Evolutionary conservation across 2,888 invertebrate species (phyloP).

Genomic region (Dicycla oo): DNA sequence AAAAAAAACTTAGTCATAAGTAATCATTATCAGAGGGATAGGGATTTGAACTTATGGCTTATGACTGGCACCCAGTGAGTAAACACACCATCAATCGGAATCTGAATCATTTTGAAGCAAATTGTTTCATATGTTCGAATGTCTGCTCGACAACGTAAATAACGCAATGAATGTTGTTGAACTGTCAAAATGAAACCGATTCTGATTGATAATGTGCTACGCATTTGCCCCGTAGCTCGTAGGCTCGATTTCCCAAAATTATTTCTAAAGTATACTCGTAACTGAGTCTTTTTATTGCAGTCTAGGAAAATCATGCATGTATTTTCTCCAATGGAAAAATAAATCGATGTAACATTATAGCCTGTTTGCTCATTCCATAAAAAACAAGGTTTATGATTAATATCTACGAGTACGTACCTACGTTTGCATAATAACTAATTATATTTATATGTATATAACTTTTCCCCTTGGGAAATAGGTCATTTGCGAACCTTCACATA

Average conservation of each 20-base stretch:
- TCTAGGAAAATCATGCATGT: neutral
- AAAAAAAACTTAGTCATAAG: neutral
- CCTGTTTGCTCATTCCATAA: slow-evolving; percentile 3
- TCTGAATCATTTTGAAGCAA: no score
- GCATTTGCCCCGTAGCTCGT: no score
- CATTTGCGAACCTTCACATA: slow-evolving; percentile 46
- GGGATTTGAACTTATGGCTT: neutral
- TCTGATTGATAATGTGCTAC: no score
- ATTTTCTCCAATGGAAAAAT: neutral
- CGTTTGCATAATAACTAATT: slow-evolving; percentile 37
- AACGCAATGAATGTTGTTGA: no score
- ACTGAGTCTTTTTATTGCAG: neutral
- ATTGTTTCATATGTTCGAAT: no score
- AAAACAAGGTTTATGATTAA: slow-evolving; percentile 31
- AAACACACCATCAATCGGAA: no score
- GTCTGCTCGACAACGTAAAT: no score
- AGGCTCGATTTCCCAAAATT: neutral
- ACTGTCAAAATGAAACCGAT: no score
- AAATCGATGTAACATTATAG: slow-evolving; percentile 7
- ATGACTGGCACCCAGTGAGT: no score
- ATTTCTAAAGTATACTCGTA: neutral
- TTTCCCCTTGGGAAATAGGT: slow-evolving; percentile 50
- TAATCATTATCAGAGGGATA: neutral
- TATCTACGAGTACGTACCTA: neutral
- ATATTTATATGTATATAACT: slow-evolving; percentile 31